Percentiles rank a stretch among this genome's conserved stretches.
These are phyloP conservation scores for Rhincodon typus DNA, from an alignment of 2,797 vertebrate genomes.

Conservation along the genomic window DNA sequence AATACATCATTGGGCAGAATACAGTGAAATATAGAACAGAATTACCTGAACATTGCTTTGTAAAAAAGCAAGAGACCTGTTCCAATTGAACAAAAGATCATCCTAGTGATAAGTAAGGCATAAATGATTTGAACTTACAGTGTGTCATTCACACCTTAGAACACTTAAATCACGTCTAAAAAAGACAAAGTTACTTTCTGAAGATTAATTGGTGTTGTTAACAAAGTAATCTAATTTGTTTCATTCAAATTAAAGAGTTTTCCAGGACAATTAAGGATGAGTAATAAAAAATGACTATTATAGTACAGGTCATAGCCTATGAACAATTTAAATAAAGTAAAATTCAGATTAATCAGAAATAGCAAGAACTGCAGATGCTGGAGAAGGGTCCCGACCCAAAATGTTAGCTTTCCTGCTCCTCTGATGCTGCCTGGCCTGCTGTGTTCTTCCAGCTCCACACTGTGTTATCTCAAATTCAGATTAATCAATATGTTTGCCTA, in stretches of 20 bases:
- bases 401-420: too few species aligned
- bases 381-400: too few species aligned
- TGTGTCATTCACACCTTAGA: not conserved
- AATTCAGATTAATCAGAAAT: too few species aligned
- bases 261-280: not conserved
- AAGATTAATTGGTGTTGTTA: not conserved
- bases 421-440: too few species aligned
- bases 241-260: not conserved
- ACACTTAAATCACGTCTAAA: too few species aligned
- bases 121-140: not conserved
- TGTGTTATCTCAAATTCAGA: not conserved
- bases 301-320: not conserved
- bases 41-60: not conserved
- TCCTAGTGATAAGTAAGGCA: not conserved
- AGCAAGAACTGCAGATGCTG: too few species aligned
- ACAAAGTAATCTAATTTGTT: not conserved
- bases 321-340: not conserved
- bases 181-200: too few species aligned
- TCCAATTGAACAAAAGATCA: not conserved
- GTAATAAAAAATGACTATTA: not conserved
- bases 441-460: too few species aligned
- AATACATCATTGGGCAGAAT: not conserved
- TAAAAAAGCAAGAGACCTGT: too few species aligned
- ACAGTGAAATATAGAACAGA: not conserved
- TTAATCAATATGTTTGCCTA: not conserved